Percentiles rank a stretch among this genome's conserved stretches.
These are phyloP conservation scores for Ascaphus truei DNA, from an alignment of 2,113 vertebrate species.

Conservation along the genomic window DNA sequence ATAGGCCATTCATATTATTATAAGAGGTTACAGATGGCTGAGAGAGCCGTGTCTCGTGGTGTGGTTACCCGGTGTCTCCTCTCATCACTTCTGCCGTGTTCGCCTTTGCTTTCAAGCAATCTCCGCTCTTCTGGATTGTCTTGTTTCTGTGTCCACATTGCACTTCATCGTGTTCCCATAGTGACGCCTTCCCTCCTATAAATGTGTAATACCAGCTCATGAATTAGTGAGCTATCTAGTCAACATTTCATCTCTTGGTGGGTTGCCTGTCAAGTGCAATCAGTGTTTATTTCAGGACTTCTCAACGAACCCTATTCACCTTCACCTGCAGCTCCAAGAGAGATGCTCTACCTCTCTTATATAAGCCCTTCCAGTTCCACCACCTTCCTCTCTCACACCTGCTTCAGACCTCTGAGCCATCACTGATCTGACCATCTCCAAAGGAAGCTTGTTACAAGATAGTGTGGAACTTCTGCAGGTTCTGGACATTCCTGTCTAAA, in stretches of 20 bases:
- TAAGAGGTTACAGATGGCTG: no score
- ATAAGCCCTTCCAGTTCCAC: background rate
- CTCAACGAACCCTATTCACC: background rate
- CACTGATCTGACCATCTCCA: background rate
- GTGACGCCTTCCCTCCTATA: background rate
- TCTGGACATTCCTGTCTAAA: no score
- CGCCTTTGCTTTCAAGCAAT: background rate
- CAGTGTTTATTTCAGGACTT: conserved; percentile 25
- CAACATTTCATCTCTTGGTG: conserved; percentile 46
- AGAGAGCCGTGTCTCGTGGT: no score
- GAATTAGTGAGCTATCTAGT: background rate
- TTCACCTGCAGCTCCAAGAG: conserved; percentile 6
- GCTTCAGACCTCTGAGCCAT: background rate
- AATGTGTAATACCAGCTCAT: conserved; percentile 35
- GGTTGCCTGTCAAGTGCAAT: conserved; percentile 50
- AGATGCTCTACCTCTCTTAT: background rate
- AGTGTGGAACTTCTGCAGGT: no score
- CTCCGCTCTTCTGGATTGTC: background rate
- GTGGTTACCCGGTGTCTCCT: no score
- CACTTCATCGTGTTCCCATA: conserved; percentile 12
- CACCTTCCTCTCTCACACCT: background rate
- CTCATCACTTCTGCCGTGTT: conserved; percentile 16
- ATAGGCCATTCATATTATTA: no score
- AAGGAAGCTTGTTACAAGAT: background rate
- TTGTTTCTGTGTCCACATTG: background rate